Percentiles rank a stretch among this genome's conserved stretches.
phyloP scores from a whole-genome alignment of 2,888 invertebrate genomes.

The Merodon equestris region DNA sequence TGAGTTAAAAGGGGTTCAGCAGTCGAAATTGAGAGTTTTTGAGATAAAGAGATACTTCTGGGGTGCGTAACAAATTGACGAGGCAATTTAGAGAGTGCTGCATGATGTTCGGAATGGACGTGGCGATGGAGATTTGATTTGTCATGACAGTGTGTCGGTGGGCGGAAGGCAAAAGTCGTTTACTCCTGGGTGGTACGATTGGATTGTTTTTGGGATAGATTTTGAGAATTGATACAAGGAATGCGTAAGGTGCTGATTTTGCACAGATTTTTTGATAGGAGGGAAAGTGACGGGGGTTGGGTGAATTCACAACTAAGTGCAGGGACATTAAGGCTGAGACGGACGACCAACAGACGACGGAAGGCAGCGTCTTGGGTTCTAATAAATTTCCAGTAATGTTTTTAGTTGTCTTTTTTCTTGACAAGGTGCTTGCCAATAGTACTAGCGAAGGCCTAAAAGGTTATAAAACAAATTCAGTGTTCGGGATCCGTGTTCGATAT shows the following conservation, averaged over 20 bases:
- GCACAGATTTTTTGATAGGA: slow-evolving; percentile 7
- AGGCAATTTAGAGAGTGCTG: slow-evolving; percentile 60
- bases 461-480: too few relatives aligned
- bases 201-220: slow-evolving; percentile 30
- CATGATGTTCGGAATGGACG: slow-evolving; percentile 50
- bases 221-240: slow-evolving; percentile 25
- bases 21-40: slow-evolving; percentile 53
- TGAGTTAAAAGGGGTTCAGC: slow-evolving; percentile 30
- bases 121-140: slow-evolving; percentile 62
- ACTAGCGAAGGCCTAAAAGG: too few relatives aligned
- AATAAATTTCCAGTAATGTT: too few relatives aligned
- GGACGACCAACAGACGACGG: too few relatives aligned
- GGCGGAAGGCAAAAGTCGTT: not conserved
- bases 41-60: slow-evolving; percentile 47
- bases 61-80: slow-evolving; percentile 61
- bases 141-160: slow-evolving; percentile 12
- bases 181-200: slow-evolving; percentile 19
- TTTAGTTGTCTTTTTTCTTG: too few relatives aligned
- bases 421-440: too few relatives aligned
- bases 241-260: slow-evolving; percentile 40
- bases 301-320: too few relatives aligned
- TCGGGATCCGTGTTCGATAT: too few relatives aligned
- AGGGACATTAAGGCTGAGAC: too few relatives aligned
- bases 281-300: not conserved
- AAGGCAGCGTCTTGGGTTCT: too few relatives aligned